Base-by-base conservation (phyloP, 2,797 vertebrate genomes). In the Acanthopagrus latus region DNA sequence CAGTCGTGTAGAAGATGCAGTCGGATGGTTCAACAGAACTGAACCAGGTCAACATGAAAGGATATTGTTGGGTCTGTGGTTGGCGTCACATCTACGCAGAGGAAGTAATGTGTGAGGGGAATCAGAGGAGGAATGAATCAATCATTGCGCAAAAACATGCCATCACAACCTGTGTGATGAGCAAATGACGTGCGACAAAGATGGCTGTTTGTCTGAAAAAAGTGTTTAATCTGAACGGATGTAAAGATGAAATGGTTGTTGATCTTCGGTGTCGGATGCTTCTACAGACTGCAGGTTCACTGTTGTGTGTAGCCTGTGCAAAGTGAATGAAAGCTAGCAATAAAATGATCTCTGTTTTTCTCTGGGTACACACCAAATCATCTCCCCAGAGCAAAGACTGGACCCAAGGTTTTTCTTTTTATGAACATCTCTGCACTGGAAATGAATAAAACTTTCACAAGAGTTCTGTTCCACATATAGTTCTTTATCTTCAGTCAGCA, bases 11-110 rank as follows among this genome's bases (percentile, higher is more conserved):
- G 10, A 2, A 63, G 44, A 18, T 3, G 21, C 4, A n/a, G 2
- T 33, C 56, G 5, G 1, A 44, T 3, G n/a, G 0, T 67, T 17
- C 20, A 70, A 71, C 33, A n/a, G 29, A 21, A 55, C 3, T 65
- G 13, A 83, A 68, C 27, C 4, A 11, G 54, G 16, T 12, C 66
- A 8, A 25, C 14, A 6, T 9, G 11, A 64, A 58, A 63, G 10
- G 46, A 65, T 64, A 44, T 21, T 27, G 11, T 25, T 0, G 20
- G 38, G 41, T 7, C 46, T 81, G 72, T 78, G 56, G 64, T 81
- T 78, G 25, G 29, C 1, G 44, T 38, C 50, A 43, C 29, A 69
- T 68, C 9, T 68, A 48, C 21, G 50, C 63, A 81, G 75, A 79
- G 81, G 71, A 86, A 81, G 65, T 52, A 6, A 17, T 59, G 44